Conservation (phyloP, 2,888 invertebrate species). For the Tetanocera ferruginea region DNA sequence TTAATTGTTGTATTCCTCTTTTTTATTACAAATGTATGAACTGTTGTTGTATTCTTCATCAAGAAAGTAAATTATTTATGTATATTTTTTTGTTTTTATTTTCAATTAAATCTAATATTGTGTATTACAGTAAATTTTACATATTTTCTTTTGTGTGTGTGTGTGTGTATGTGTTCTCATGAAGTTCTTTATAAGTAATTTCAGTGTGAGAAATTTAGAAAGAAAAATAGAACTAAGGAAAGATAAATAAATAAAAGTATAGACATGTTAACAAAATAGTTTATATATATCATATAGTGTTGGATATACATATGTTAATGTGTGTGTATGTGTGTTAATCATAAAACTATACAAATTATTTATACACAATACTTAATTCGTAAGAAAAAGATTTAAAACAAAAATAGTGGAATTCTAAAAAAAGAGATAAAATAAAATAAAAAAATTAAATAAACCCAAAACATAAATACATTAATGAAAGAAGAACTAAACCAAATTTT, state of each 20-base stretch:
- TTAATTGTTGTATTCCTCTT: conserved; percentile 32
- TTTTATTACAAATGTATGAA: conserved; percentile 39
- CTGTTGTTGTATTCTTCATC: conserved; percentile 13
- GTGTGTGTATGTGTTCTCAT: background rate
- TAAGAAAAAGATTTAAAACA: background rate
- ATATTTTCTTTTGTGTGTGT: background rate
- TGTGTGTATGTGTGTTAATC: background rate
- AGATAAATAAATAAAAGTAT: conserved; percentile 31
- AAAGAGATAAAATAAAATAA: background rate
- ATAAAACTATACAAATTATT: background rate
- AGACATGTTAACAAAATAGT: background rate
- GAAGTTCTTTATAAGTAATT: conserved; percentile 16
- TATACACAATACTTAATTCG: background rate
- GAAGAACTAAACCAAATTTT: background rate
- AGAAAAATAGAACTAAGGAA: background rate
- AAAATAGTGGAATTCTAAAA: background rate
- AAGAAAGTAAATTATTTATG: conserved; percentile 12
- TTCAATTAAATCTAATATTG: conserved; percentile 34
- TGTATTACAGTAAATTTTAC: conserved; percentile 20
- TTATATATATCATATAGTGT: background rate
- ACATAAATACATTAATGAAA: background rate
- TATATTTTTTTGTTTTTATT: background rate
- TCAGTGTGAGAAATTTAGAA: background rate
- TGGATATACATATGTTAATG: background rate
- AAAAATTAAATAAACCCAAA: background rate